These are phyloP conservation scores for Cephalopholis sonnerati DNA, from an alignment of 2,113 vertebrate species.

Conservation along the genomic window DNA sequence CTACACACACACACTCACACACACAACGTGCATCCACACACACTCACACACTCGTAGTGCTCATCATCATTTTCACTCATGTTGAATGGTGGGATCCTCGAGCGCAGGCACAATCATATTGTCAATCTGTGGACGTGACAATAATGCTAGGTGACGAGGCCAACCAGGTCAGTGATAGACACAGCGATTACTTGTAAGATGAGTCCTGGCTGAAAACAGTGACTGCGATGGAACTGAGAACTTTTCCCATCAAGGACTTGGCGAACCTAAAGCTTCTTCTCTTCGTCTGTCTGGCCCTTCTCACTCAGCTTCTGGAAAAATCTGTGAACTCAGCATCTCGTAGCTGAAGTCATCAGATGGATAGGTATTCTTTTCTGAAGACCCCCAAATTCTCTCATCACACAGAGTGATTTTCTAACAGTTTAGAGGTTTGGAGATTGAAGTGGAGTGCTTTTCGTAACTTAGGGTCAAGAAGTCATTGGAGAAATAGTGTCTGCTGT, in stretches of 20 bases:
- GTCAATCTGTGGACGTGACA: slow-evolving; percentile 54
- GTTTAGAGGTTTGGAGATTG: slow-evolving; percentile 31
- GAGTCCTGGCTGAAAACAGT: slow-evolving; percentile 71
- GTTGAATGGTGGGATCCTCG: slow-evolving; percentile 16
- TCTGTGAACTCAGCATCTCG: slow-evolving; percentile 25
- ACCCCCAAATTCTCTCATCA: slow-evolving; percentile 22
- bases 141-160: slow-evolving; percentile 61
- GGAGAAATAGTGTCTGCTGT: neutral
- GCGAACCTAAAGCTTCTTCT: slow-evolving; percentile 24
- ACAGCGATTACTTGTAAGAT: slow-evolving; percentile 78
- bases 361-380: slow-evolving; percentile 38
- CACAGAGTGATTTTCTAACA: slow-evolving; percentile 45
- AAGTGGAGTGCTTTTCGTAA: slow-evolving; percentile 1
- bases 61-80: slow-evolving; percentile 36
- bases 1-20: slow-evolving; percentile 7
- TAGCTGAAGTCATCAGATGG: slow-evolving; percentile 23
- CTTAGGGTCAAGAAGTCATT: slow-evolving; percentile 25
- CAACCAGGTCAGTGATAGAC: slow-evolving; percentile 66
- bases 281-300: slow-evolving; percentile 32
- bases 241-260: slow-evolving; percentile 58
- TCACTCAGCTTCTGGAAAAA: slow-evolving; percentile 43
- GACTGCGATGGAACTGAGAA: slow-evolving; percentile 58
- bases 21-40: neutral
- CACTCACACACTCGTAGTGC: neutral
- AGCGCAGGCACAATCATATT: slow-evolving; percentile 37